These are phyloP conservation scores for Cryptotermes secundus DNA, from an alignment of 1,140 invertebrate species.

Conservation along the genomic window DNA sequence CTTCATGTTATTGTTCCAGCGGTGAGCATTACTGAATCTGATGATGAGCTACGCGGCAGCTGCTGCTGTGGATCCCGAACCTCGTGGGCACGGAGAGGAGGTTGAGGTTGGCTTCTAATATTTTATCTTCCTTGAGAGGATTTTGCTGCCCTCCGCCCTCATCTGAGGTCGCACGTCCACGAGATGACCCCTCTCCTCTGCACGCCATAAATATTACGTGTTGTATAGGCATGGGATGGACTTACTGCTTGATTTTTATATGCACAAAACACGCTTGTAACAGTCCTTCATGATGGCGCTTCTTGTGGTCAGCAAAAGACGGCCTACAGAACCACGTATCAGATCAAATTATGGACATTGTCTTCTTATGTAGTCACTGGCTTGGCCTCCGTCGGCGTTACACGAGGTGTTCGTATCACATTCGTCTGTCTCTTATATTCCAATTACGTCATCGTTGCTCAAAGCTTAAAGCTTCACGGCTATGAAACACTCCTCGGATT, in stretches of 20 bases:
- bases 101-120: neutral
- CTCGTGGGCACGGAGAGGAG: neutral
- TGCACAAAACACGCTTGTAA: neutral
- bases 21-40: neutral
- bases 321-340: neutral
- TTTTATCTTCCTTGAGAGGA: neutral
- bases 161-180: neutral
- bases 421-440: neutral
- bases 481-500: neutral
- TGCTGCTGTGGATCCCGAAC: neutral
- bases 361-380: neutral
- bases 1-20: neutral
- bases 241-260: neutral
- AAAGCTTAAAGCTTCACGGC: neutral
- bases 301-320: neutral
- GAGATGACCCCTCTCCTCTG: neutral
- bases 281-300: neutral
- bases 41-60: neutral
- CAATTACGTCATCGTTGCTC: neutral
- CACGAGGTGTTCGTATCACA: neutral
- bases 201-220: neutral
- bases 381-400: neutral
- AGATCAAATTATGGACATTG: neutral
- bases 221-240: neutral
- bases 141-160: neutral